Evolutionary conservation across 2,888 invertebrate genomes (phyloP), one percentile per base, ranked within the genome.

Genomic region (Diadegma fenestrale): DNA sequence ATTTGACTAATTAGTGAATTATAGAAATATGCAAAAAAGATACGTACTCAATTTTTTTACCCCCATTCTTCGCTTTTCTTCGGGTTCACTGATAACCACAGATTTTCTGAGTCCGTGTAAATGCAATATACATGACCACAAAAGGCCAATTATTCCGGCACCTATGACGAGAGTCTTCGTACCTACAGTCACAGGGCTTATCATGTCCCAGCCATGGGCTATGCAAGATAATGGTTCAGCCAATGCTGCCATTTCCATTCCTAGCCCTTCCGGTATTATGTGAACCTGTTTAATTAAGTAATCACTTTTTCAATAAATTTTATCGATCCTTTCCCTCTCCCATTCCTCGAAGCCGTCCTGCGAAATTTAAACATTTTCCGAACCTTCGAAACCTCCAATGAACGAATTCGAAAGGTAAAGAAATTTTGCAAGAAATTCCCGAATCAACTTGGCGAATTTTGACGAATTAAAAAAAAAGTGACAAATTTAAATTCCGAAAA

Each of bases 221-320:
- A 97, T 94, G 89, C 97, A 97, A 0, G 97, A 96, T 69, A 96
- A 94, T 0, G 97, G 97, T 91, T 97, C 97, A 64, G 95, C 95
- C 0, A 97, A 94, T 17, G 95, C 96, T 69, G 95, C 97, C 95
- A 94, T 89, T 0, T 87, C 22, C 88, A 94, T 89, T 14, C 92
- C 90, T 0, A 92, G 82, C 4, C 85, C 91, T n/a, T 93, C 91
- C 4, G 93, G 91, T 43, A 94, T 33, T 0, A 81, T 10, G 58
- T 91, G 80, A n/a, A 92, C 91, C 93, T 93, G n/a, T 22, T 79
- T 22, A 54, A 79, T 71, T 45, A 14, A 33, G 12, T 14, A 17
- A 51, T 54, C 12, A 6, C 17, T 66, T 43, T 12, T 41, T 17
- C 43, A 30, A 71, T 19, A 17, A 10, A 41, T 2, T 0, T 41